Evolutionary conservation across 2,797 vertebrate genomes (phyloP).

Genomic region (Danio kyathit): DNA sequence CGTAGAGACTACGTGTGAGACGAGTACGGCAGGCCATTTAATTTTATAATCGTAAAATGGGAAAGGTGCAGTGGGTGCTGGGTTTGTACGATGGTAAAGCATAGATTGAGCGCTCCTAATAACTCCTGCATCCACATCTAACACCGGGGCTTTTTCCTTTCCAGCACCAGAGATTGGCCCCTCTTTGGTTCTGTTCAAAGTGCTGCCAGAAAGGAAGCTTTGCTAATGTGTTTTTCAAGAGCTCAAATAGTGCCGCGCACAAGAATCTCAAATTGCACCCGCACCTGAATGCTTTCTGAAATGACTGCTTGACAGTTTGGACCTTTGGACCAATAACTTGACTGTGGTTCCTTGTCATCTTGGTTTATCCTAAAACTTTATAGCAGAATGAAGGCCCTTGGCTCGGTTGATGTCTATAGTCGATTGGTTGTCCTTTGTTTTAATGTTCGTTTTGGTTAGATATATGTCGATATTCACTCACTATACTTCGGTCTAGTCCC

Average conservation of each 20-base stretch:
- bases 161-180: background rate
- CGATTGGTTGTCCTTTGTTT: too few species aligned
- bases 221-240: constrained; percentile 39
- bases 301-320: background rate
- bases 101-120: background rate
- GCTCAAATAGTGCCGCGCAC: constrained; percentile 10
- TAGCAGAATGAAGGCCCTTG: background rate
- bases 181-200: constrained; percentile 1
- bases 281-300: background rate
- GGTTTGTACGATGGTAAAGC: background rate
- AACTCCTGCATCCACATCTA: background rate
- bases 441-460: too few species aligned
- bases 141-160: constrained; percentile 13
- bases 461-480: too few species aligned
- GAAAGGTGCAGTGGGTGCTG: constrained; percentile 13
- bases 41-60: constrained; percentile 50
- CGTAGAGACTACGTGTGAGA: constrained; percentile 47
- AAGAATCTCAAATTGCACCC: constrained; percentile 22
- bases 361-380: background rate
- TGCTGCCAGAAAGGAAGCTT: constrained; percentile 35
- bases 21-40: constrained; percentile 45
- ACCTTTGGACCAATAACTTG: background rate
- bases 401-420: background rate
- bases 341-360: background rate
- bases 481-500: too few species aligned